Evolutionary conservation across 2,113 vertebrate genomes (phyloP).

Genomic region (Nesospiza acunhae): DNA sequence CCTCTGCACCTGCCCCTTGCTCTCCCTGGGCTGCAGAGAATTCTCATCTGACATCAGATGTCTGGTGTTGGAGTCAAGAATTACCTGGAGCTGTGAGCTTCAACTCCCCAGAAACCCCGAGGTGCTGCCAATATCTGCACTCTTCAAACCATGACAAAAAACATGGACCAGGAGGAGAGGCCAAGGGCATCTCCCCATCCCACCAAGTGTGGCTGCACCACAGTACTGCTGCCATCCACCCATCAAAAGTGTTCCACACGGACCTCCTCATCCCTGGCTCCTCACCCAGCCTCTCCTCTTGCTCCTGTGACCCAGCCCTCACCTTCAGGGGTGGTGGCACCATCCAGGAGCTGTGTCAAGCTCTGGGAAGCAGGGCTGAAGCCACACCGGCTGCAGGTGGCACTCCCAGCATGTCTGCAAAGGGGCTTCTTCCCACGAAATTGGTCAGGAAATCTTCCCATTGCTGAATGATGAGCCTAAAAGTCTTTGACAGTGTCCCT

Average conservation of each 20-base stretch:
- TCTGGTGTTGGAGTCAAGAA: neutral
- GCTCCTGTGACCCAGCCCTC: neutral
- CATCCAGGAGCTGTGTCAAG: neutral
- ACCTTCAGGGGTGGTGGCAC: neutral
- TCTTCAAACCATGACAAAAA: neutral
- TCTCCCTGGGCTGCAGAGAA: neutral
- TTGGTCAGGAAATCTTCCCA: neutral
- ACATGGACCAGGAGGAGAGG: neutral
- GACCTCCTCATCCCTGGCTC: neutral
- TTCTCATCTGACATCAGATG: neutral
- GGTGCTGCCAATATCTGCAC: fast-evolving
- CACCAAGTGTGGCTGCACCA: neutral
- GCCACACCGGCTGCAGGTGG: fast-evolving
- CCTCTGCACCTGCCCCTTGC: neutral
- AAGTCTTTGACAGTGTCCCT: conserved; percentile 6
- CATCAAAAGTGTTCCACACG: neutral
- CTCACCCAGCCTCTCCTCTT: neutral
- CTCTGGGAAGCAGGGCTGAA: neutral
- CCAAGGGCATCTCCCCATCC: neutral
- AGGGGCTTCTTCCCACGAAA: neutral
- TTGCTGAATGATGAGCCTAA: neutral
- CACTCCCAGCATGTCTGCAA: neutral
- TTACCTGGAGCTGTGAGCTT: neutral
- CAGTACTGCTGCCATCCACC: neutral
- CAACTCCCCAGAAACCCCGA: neutral